A percentile compares a stretch with the other conserved stretches of the same genome.
These are phyloP conservation scores for Spisula solida DNA, from an alignment of 2,888 invertebrate genomes.

Conservation along the genomic window DNA sequence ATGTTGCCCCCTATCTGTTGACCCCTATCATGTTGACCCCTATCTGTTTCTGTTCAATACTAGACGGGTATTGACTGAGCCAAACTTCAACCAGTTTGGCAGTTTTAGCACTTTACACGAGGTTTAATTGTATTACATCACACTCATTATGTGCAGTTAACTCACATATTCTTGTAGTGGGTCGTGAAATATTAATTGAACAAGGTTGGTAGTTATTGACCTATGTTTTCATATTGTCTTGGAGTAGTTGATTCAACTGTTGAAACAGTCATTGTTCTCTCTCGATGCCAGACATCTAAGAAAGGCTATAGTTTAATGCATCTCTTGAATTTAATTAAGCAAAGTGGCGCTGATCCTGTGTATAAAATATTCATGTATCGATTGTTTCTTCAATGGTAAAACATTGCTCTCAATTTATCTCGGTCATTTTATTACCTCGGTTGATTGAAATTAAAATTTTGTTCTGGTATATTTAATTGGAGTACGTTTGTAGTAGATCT, in stretches of 20 bases:
- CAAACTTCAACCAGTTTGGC: background rate
- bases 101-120: background rate
- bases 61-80: too few relatives aligned
- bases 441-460: background rate
- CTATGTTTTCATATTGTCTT: background rate
- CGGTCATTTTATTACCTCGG: background rate
- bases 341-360: background rate
- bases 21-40: too few relatives aligned
- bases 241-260: background rate
- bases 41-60: too few relatives aligned
- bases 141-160: background rate
- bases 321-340: slow-evolving; percentile 8
- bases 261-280: background rate
- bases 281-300: slow-evolving; percentile 7
- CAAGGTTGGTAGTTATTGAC: background rate
- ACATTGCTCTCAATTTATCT: background rate
- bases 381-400: background rate
- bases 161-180: background rate
- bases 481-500: too few relatives aligned
- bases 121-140: background rate
- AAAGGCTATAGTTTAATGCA: background rate
- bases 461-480: too few relatives aligned
- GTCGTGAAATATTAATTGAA: slow-evolving; percentile 21
- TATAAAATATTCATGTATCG: slow-evolving; percentile 16
- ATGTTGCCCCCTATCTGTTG: too few relatives aligned